phyloP scores from a whole-genome alignment of 2,113 vertebrate genomes.

The Tyto alba region DNA sequence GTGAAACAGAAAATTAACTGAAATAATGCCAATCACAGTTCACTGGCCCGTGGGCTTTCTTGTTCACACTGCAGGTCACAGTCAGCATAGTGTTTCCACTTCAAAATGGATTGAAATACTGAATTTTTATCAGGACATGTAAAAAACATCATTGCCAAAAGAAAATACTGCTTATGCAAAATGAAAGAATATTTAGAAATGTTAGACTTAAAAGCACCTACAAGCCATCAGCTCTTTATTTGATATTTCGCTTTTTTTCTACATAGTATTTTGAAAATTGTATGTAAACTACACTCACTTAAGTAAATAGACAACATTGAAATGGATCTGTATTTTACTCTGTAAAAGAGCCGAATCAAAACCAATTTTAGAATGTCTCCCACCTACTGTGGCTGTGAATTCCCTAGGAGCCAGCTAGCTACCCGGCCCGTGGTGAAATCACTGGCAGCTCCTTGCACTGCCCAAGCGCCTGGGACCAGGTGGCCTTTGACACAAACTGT shows the following conservation, averaged over 20 bases:
- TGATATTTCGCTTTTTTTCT: not conserved
- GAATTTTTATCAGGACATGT: not conserved
- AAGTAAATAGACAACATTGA: not conserved
- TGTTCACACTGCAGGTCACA: not conserved
- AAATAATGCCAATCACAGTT: not conserved
- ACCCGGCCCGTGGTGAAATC: rapidly evolving
- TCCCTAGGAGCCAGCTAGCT: not conserved
- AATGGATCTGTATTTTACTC: not conserved
- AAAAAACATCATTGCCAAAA: not conserved
- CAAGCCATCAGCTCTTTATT: not conserved
- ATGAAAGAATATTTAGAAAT: not conserved
- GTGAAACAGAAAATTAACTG: not conserved
- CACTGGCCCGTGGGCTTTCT: not conserved
- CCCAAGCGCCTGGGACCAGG: not conserved
- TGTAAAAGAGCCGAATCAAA: not conserved
- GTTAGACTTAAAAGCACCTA: not conserved
- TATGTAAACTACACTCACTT: not conserved
- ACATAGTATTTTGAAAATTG: not conserved
- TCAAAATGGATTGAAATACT: not conserved
- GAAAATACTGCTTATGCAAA: not conserved
- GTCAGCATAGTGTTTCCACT: not conserved
- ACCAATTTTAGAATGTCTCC: not conserved
- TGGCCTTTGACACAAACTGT: not conserved
- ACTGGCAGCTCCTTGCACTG: not conserved
- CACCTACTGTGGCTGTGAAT: not conserved